These are phyloP conservation scores for Myoxocephalus aenaeus DNA, from an alignment of 2,797 vertebrate species.

Conservation along the genomic window DNA sequence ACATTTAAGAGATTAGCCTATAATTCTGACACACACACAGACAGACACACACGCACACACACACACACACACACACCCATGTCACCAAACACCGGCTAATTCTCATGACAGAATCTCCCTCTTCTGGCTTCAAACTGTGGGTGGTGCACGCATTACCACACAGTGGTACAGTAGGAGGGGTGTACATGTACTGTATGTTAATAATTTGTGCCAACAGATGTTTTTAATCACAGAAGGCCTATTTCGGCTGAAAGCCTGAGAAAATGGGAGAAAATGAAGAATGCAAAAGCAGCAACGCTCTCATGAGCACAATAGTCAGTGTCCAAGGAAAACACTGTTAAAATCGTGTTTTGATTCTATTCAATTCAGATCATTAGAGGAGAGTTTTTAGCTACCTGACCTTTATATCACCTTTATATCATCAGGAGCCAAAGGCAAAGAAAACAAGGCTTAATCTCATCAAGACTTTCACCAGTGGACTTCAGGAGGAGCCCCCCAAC, in stretches of 20 bases:
- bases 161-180: slow-evolving; percentile 68
- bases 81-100: slow-evolving; percentile 39
- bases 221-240: slow-evolving; percentile 64
- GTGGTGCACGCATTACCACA: slow-evolving; percentile 75
- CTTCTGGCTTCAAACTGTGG: slow-evolving; percentile 58
- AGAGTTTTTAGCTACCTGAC: slow-evolving; percentile 31
- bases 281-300: slow-evolving; percentile 37
- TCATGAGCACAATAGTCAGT: slow-evolving; percentile 40
- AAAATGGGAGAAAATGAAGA: slow-evolving; percentile 40
- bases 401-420: slow-evolving; percentile 35
- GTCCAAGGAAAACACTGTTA: slow-evolving; percentile 49
- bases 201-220: slow-evolving; percentile 62
- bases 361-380: slow-evolving; percentile 30
- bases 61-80: slow-evolving; percentile 46
- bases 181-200: slow-evolving; percentile 60
- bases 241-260: slow-evolving; percentile 55
- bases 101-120: slow-evolving; percentile 60
- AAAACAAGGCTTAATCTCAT: slow-evolving; percentile 39
- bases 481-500: no score
- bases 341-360: slow-evolving; percentile 41
- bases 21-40: slow-evolving; percentile 31
- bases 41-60: slow-evolving; percentile 48
- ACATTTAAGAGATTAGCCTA: slow-evolving; percentile 47
- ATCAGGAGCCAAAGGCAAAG: slow-evolving; percentile 35
- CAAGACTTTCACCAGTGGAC: slow-evolving; percentile 18